Conservation (phyloP, 2,113 vertebrate genomes). For the Ceyx melanurus region DNA sequence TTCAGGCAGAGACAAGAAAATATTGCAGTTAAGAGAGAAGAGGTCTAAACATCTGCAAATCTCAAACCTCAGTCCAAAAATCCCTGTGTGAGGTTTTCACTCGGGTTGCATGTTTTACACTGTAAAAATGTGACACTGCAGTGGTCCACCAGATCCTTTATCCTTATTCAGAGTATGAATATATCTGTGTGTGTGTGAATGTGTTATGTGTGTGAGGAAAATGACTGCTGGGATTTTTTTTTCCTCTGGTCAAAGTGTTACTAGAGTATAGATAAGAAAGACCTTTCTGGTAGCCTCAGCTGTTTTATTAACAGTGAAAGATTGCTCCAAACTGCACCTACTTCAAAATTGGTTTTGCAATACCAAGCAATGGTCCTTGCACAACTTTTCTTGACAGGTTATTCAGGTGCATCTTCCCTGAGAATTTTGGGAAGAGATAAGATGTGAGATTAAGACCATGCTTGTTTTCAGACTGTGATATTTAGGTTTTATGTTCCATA, state of each 20-base stretch:
- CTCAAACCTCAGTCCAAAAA: neutral
- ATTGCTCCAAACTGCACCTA: neutral
- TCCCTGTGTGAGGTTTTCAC: neutral
- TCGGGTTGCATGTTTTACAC: neutral
- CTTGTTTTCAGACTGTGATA: neutral
- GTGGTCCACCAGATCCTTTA: neutral
- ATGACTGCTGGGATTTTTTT: neutral
- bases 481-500: neutral
- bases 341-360: neutral
- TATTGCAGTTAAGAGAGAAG: neutral
- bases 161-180: neutral
- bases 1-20: neutral
- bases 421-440: neutral
- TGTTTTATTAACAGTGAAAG: neutral
- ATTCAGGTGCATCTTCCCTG: neutral
- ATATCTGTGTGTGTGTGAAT: neutral
- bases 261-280: neutral
- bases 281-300: neutral
- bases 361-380: neutral
- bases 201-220: neutral
- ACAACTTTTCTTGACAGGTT: neutral
- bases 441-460: neutral
- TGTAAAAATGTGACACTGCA: neutral
- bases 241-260: neutral
- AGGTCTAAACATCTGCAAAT: neutral